These are phyloP conservation scores for Aphelocoma californica DNA, from an alignment of 2,797 vertebrate species.

Conservation along the genomic window DNA sequence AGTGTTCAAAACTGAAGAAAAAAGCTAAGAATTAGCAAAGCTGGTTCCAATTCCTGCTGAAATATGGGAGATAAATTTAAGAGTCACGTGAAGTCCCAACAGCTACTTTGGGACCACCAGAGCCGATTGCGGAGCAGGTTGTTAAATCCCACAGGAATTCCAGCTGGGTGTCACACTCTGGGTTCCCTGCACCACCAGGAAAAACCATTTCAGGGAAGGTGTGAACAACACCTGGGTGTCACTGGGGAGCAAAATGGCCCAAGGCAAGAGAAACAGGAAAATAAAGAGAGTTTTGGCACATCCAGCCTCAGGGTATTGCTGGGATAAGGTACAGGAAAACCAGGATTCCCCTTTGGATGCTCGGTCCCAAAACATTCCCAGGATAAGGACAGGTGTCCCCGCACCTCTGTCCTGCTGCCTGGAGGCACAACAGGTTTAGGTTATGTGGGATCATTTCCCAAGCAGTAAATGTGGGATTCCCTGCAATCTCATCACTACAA, in stretches of 20 bases:
- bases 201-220: not conserved
- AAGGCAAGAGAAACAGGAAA: not conserved
- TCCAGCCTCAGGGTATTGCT: fast-evolving
- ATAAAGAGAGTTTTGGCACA: not conserved
- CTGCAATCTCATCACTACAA: not conserved
- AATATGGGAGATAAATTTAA: not conserved
- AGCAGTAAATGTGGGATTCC: fast-evolving
- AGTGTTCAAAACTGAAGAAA: not conserved
- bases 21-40: not conserved
- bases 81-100: not conserved
- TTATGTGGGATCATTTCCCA: fast-evolving
- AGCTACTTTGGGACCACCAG: not conserved
- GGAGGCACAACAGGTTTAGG: fast-evolving
- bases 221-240: not conserved
- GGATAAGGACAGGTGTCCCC: not conserved
- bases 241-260: not conserved
- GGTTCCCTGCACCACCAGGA: too few relatives aligned
- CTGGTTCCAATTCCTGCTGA: not conserved
- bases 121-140: not conserved
- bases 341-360: not conserved
- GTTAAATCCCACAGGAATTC: not conserved
- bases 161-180: fast-evolving
- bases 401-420: not conserved
- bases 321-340: not conserved
- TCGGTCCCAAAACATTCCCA: not conserved